Percentiles rank a stretch among this genome's conserved stretches.
These are phyloP conservation scores for Neopelma chrysocephalum DNA, from an alignment of 2,797 vertebrate species.

Conservation along the genomic window DNA sequence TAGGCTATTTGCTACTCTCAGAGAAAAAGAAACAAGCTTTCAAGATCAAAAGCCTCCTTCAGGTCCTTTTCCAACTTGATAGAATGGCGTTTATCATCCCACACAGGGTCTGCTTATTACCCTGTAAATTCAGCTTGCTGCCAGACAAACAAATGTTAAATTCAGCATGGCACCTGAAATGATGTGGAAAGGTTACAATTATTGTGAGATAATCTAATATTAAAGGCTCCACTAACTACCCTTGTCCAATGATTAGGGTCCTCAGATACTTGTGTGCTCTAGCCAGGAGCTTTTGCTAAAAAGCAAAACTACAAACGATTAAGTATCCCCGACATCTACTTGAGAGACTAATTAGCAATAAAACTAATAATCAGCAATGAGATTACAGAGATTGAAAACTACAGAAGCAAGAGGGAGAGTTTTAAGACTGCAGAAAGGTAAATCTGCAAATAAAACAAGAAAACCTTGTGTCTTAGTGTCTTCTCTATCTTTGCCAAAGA, in stretches of 20 bases:
- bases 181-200: not conserved
- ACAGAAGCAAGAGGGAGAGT: not conserved
- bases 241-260: not conserved
- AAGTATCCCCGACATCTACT: not conserved
- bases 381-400: not conserved
- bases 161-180: not conserved
- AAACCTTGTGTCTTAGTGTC: not conserved
- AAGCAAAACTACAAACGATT: not conserved
- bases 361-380: not conserved
- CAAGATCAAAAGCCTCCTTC: not conserved
- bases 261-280: not conserved
- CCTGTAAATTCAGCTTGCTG: not conserved
- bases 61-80: not conserved
- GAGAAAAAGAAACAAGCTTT: not conserved
- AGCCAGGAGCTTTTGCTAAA: not conserved
- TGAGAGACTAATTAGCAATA: not conserved
- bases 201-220: not conserved
- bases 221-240: not conserved
- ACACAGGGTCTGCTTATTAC: not conserved
- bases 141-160: not conserved
- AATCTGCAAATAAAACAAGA: not conserved
- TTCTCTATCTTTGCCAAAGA: not conserved
- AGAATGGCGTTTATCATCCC: not conserved
- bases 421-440: not conserved
- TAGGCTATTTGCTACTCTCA: not conserved